Base-by-base conservation (phyloP, 2,888 invertebrate species). In the Dryobota labecula region DNA sequence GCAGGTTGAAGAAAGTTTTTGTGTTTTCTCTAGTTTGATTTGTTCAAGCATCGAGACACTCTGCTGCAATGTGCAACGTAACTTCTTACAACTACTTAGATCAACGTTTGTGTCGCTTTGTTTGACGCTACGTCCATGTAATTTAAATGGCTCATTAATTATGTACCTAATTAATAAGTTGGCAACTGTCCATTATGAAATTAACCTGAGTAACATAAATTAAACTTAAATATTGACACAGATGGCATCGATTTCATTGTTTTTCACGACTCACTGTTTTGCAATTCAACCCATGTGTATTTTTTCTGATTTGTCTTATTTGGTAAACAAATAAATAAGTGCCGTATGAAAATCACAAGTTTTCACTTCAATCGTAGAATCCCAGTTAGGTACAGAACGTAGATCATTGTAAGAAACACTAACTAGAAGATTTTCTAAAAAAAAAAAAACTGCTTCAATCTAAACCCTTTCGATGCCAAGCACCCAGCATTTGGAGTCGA, bases 211-310 rank as follows among this genome's bases (percentile, higher is more conserved):
- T 62, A 24, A 49, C 36, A 51, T 27, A 36, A 27, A 62, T 8
- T 27, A 24, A 11, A 41, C 3, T 30, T 41, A 64, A 43, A 57
- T 41, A 65, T 33, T 65, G 58, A 45, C 24, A n/a, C 58, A 60
- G 43, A 2, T 58, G 41, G 5, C 13, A 43, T 57, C 30, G 8
- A 43, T 43, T n/a, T 30, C 11, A 30, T 18, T 43, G 43, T 65
- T 60, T 45, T n/a, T n/a, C n/a, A 38, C 43, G 13, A 33, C 20
- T 61, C 66, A 45, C 13, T 36, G 24, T 66, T 47, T 47, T 36
- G 27, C 7, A 20, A 61, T 20, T 41, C 57, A 30, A 41, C 7
- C 63, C 11, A n/a, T 30, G 2, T 41, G 18, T 41, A n/a, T 24
- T 18, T 41, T 41, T 36, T 27, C 38, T 49, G 6, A 24, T 18